Conservation (phyloP, 2,888 invertebrate species). For the Agrotis puta region DNA sequence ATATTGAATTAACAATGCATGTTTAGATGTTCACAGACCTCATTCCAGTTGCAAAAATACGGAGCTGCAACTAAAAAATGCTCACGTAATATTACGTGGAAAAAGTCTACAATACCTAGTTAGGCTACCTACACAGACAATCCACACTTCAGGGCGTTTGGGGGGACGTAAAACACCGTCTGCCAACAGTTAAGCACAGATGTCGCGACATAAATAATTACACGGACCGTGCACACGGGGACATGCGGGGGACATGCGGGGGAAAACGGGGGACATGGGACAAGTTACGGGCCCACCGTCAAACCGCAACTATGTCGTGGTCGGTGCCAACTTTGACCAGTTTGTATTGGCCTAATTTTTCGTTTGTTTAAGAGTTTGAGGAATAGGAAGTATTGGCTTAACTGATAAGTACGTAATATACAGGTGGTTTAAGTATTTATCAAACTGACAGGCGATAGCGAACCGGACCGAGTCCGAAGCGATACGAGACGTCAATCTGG, state of each 20-base stretch:
- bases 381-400: not conserved
- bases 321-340: conserved; percentile 44
- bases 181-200: conserved; percentile 63
- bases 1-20: too few species aligned
- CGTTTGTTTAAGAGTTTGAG: conserved; percentile 17
- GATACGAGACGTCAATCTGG: too few species aligned
- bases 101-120: not conserved
- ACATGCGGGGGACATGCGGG: conserved; percentile 54
- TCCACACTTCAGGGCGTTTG: conserved; percentile 32
- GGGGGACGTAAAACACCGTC: conserved; percentile 36
- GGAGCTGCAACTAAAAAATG: not conserved
- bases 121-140: conserved; percentile 20
- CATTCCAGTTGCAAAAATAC: not conserved
- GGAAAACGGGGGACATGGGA: conserved; percentile 54
- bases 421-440: too few species aligned
- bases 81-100: not conserved
- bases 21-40: not conserved
- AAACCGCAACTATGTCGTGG: conserved; percentile 58
- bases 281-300: conserved; percentile 71
- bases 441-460: too few species aligned
- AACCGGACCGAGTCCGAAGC: too few species aligned
- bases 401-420: not conserved
- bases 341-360: conserved; percentile 49
- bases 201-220: conserved; percentile 80
- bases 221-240: conserved; percentile 75